Conservation (phyloP, 2,113 vertebrate species). For the Macquaria ambigua region DNA sequence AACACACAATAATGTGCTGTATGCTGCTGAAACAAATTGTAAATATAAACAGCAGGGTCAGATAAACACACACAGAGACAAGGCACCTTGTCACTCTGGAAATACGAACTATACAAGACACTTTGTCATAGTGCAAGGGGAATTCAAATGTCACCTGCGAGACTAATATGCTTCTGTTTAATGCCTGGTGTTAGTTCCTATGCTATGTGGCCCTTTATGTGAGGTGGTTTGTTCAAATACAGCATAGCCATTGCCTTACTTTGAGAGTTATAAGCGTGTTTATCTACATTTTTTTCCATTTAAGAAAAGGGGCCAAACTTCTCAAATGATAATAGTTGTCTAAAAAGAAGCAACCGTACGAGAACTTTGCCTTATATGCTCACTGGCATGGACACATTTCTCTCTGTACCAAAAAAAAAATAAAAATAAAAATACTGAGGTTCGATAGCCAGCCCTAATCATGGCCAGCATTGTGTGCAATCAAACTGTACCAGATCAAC, state of each 20-base stretch:
- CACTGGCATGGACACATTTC: not conserved
- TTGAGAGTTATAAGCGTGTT: not conserved
- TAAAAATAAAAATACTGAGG: not conserved
- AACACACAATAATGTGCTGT: not conserved
- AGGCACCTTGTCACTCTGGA: not conserved
- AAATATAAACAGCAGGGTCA: constrained; percentile 1
- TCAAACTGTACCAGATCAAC: not conserved
- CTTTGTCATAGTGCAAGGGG: not conserved
- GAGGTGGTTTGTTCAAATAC: not conserved
- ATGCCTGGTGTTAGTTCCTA: not conserved
- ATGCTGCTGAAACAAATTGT: not conserved
- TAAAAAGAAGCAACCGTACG: not conserved
- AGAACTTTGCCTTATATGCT: not conserved
- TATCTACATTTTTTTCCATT: not conserved
- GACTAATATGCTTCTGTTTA: not conserved
- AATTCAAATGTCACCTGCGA: not conserved
- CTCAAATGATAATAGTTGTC: not conserved
- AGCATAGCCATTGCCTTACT: not conserved
- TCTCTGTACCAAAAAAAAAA: not conserved
- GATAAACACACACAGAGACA: constrained; percentile 2
- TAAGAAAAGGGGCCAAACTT: not conserved
- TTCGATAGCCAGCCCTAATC: not conserved
- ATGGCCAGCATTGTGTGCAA: not conserved
- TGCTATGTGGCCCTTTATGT: not conserved
- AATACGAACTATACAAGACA: not conserved